Conservation (phyloP, 2,888 invertebrate genomes). For the Drosophila emarginata region DNA sequence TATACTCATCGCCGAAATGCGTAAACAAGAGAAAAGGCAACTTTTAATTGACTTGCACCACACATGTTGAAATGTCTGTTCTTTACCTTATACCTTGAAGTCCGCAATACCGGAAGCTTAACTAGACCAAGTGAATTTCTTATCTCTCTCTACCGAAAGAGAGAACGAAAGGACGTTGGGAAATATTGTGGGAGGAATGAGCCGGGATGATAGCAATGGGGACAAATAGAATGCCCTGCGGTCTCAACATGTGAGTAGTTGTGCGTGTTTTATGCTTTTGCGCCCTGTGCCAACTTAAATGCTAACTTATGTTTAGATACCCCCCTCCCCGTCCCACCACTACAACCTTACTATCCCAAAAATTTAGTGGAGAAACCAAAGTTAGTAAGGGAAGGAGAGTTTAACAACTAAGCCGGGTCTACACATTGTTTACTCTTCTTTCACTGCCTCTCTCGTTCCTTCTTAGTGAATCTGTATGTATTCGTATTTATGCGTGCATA, state of each 20-base stretch:
- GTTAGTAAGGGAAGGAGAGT: slow-evolving; percentile 17
- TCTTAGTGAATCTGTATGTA: slow-evolving; percentile 1
- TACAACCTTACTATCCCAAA: background rate
- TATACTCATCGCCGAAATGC: slow-evolving; percentile 5
- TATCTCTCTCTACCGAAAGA: slow-evolving; percentile 23
- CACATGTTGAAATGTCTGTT: slow-evolving; percentile 27
- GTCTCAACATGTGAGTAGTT: slow-evolving; percentile 48
- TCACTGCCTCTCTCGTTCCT: background rate
- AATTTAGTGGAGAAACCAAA: slow-evolving; percentile 18
- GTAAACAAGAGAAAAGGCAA: slow-evolving; percentile 33
- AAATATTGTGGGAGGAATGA: background rate
- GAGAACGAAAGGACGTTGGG: no score
- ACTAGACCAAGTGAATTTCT: slow-evolving; percentile 52
- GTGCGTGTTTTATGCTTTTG: slow-evolving; percentile 71
- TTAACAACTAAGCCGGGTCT: slow-evolving; percentile 51
- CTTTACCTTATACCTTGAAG: slow-evolving; percentile 21
- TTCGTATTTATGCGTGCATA: slow-evolving; percentile 25
- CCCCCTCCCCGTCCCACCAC: no score
- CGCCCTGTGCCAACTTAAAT: slow-evolving; percentile 72
- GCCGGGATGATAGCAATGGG: background rate
- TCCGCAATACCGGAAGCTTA: slow-evolving; percentile 37
- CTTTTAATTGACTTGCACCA: slow-evolving; percentile 67
- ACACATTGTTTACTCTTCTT: slow-evolving; percentile 49
- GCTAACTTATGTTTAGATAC: slow-evolving; percentile 70
- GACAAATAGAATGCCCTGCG: slow-evolving; percentile 19